A percentile compares a stretch with the other conserved stretches of the same genome.
phyloP scores from a whole-genome alignment of 2,113 vertebrate genomes.

The Caranx melampygus region DNA sequence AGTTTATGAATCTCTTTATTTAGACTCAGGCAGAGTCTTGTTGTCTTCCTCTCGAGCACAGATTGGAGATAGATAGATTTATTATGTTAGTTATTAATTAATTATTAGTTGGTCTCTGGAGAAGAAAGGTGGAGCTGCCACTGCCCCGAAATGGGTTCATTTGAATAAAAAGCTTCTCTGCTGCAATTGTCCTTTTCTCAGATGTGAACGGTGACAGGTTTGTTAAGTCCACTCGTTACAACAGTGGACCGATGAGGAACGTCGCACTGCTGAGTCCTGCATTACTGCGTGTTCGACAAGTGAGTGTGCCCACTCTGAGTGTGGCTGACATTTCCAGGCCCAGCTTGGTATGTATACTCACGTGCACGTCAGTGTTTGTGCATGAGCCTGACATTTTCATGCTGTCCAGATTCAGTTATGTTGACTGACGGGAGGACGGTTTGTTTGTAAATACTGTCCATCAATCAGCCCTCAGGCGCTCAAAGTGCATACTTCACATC shows the following conservation, averaged over 20 bases:
- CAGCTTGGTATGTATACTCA: conserved; percentile 22
- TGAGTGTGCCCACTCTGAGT: conserved; percentile 28
- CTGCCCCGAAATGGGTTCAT: no score
- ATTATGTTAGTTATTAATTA: no score
- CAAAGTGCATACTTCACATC: conserved; percentile 36
- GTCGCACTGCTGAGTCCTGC: conserved; percentile 11
- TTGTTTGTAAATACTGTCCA: conserved; percentile 78
- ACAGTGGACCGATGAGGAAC: conserved; percentile 16
- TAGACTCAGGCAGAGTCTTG: no score
- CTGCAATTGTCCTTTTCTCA: conserved; percentile 21
- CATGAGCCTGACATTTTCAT: conserved; percentile 73
- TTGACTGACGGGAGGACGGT: conserved; percentile 66
- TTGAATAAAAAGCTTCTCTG: no score
- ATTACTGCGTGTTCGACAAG: conserved; percentile 20
- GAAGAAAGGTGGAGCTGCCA: no score
- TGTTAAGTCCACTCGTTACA: conserved; percentile 59
- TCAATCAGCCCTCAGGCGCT: conserved; percentile 69
- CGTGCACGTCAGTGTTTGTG: conserved; percentile 45
- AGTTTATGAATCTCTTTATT: no score
- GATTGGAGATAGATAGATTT: no score
- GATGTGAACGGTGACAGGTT: conserved; percentile 32
- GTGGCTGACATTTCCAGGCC: conserved; percentile 57
- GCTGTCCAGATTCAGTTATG: conserved; percentile 64
- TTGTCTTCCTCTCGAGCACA: no score
- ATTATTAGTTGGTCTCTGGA: no score